Percentiles rank a stretch among this genome's conserved stretches.
These are phyloP conservation scores for Glyphotaelius pellucidus DNA, from an alignment of 2,888 invertebrate genomes.

Conservation along the genomic window DNA sequence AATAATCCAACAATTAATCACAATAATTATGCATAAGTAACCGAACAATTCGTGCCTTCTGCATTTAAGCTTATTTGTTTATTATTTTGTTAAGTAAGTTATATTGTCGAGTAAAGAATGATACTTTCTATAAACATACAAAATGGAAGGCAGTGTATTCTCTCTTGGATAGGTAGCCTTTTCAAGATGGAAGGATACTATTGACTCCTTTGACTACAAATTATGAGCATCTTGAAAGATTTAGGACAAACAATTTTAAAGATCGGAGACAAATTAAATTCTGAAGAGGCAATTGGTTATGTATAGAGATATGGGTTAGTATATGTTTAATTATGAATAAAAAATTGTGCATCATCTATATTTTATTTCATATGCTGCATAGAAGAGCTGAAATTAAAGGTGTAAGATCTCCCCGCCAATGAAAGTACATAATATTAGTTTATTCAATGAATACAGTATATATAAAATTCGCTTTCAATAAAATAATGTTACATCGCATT, in stretches of 20 bases:
- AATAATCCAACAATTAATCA: too few relatives aligned
- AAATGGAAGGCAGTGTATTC: neutral
- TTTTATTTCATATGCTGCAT: neutral
- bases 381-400: neutral
- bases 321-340: neutral
- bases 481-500: neutral
- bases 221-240: neutral
- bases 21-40: neutral
- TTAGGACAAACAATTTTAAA: neutral
- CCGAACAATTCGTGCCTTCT: neutral
- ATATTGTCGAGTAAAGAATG: neutral
- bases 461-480: neutral
- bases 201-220: neutral
- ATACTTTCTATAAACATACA: neutral
- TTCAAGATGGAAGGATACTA: neutral
- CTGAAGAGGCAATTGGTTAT: neutral
- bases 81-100: neutral
- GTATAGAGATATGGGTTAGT: neutral
- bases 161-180: neutral
- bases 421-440: neutral
- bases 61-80: neutral
- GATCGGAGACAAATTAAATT: neutral
- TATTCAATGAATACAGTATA: neutral
- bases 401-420: neutral
- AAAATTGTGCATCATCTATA: neutral